Evolutionary conservation across 2,113 vertebrate species (phyloP).

Genomic region (Eidolon helvum): DNA sequence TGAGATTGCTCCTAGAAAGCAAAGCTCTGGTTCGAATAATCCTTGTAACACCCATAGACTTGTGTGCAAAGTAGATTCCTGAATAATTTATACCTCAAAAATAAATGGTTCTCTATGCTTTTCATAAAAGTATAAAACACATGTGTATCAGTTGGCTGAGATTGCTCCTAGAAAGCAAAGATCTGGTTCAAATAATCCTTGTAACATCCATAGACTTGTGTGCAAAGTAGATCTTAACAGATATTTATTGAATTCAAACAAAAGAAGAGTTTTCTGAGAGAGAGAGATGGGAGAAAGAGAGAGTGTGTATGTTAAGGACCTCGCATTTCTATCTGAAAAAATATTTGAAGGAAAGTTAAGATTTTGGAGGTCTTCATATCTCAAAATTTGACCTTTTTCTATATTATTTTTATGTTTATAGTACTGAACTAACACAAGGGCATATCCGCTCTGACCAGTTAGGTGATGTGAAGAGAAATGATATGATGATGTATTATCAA

Average conservation of each 20-base stretch:
- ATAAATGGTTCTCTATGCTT: not conserved
- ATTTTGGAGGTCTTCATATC: not conserved
- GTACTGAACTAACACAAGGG: not conserved
- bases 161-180: not conserved
- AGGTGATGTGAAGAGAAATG: not conserved
- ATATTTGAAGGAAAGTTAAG: not conserved
- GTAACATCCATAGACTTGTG: accelerated
- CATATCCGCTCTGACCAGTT: not conserved
- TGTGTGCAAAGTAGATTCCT: not conserved
- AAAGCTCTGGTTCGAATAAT: not conserved
- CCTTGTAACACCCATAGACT: not conserved
- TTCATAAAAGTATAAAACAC: not conserved
- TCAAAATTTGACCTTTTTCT: not conserved
- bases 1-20: not conserved
- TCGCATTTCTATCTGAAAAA: not conserved
- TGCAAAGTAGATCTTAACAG: not conserved
- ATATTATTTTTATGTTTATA: not conserved
- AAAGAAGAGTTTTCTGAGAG: not conserved
- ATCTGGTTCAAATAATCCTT: not conserved
- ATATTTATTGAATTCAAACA: not conserved
- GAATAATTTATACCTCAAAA: not conserved
- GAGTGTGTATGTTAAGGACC: not conserved
- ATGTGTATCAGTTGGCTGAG: not conserved
- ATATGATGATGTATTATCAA: not conserved
- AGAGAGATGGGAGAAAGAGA: too few species aligned